Conservation (phyloP, 92 coral and sea anemone species). For the Muricea muricata region DNA sequence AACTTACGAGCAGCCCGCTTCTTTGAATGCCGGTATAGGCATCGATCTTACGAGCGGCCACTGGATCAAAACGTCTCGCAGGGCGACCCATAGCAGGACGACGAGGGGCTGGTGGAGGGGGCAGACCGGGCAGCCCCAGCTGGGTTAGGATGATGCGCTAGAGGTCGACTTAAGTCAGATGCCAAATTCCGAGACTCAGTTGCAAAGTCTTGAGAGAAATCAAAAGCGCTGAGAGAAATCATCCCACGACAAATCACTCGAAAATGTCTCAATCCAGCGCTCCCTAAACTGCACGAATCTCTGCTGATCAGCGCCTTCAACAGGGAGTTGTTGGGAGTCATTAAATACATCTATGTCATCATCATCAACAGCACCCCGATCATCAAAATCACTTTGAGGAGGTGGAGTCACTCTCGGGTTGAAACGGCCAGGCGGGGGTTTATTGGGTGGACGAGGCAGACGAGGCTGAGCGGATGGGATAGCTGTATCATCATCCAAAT, state of each 20-base stretch:
- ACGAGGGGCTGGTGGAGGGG: constrained; percentile 2
- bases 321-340: constrained; percentile 3
- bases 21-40: constrained; percentile 35
- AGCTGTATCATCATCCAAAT: too few species aligned
- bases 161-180: constrained; percentile 4
- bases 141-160: background rate
- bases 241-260: too few species aligned
- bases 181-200: constrained; percentile 1
- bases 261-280: too few species aligned
- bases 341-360: background rate
- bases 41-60: constrained; percentile 10
- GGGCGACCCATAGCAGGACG: constrained; percentile 28
- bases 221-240: background rate
- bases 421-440: background rate
- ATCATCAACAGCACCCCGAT: too few species aligned
- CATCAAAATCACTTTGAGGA: background rate
- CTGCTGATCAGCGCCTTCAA: background rate
- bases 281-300: too few species aligned
- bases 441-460: background rate
- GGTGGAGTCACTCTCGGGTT: background rate
- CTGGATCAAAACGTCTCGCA: background rate
- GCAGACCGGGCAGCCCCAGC: too few species aligned
- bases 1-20: constrained; percentile 41
- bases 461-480: background rate
- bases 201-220: background rate